These are phyloP conservation scores for Anastrepha obliqua DNA, from an alignment of 1,140 invertebrate species.

Conservation along the genomic window DNA sequence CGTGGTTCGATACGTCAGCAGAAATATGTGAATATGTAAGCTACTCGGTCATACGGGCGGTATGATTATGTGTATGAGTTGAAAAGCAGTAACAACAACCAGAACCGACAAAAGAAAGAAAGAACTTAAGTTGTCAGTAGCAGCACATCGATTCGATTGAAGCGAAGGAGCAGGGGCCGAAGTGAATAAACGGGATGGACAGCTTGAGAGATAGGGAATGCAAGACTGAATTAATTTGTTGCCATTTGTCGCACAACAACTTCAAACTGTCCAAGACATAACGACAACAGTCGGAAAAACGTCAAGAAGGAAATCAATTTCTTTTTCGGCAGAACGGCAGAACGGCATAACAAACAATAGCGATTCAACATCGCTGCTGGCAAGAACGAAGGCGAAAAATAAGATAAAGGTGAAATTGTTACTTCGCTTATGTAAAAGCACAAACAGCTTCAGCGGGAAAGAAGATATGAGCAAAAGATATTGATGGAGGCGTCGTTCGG, in stretches of 20 bases:
- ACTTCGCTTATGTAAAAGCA: background rate
- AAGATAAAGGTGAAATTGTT: background rate
- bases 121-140: conserved; percentile 8
- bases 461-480: background rate
- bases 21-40: background rate
- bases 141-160: conserved; percentile 7
- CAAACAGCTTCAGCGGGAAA: background rate
- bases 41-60: background rate
- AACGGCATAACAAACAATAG: background rate
- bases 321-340: conserved; percentile 5
- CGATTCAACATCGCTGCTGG: background rate
- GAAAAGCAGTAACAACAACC: background rate
- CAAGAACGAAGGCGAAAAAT: background rate
- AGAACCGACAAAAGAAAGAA: background rate
- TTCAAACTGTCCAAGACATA: conserved; percentile 20
- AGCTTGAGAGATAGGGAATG: background rate
- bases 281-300: background rate
- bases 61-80: background rate
- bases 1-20: background rate
- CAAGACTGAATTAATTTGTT: conserved; percentile 47
- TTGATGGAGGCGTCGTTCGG: background rate
- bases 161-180: background rate
- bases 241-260: conserved; percentile 27
- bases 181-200: background rate
- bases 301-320: background rate